Percentiles rank a stretch among this genome's conserved stretches.
Evolutionary conservation across 2,797 vertebrate genomes (phyloP).

Genomic region (Liparis tanakae): DNA sequence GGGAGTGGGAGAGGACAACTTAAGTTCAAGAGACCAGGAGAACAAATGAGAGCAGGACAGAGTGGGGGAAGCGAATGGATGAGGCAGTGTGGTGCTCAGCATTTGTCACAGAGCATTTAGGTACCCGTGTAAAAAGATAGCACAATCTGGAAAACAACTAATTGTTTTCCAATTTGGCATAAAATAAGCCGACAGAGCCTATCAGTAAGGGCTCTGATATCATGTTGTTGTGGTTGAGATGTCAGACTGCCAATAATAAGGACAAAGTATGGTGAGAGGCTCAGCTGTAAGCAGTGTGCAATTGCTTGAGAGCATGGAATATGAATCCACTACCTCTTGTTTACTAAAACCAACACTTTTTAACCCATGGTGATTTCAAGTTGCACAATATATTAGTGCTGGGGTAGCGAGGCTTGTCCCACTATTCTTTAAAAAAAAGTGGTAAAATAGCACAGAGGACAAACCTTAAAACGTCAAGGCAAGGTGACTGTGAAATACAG

Average conservation of each 20-base stretch:
- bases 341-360: slow-evolving; percentile 62
- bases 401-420: background rate
- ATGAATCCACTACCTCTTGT: slow-evolving; percentile 56
- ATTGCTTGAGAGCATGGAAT: slow-evolving; percentile 54
- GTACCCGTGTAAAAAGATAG: slow-evolving; percentile 37
- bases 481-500: background rate
- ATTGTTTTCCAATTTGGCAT: slow-evolving; percentile 21
- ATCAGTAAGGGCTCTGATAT: slow-evolving; percentile 28
- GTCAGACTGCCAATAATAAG: slow-evolving; percentile 41
- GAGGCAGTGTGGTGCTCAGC: slow-evolving; percentile 47
- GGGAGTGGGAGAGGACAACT: slow-evolving; percentile 78
- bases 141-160: slow-evolving; percentile 43
- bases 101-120: slow-evolving; percentile 40
- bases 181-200: slow-evolving; percentile 18
- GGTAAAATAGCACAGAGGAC: slow-evolving; percentile 18
- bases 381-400: slow-evolving; percentile 30
- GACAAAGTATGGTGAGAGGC: slow-evolving; percentile 24
- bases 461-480: slow-evolving; percentile 16
- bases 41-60: slow-evolving; percentile 71
- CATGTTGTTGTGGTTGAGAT: slow-evolving; percentile 41
- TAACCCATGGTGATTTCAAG: slow-evolving; percentile 52
- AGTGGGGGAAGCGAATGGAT: slow-evolving; percentile 57
- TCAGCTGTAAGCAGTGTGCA: slow-evolving; percentile 39
- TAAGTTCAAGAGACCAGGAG: slow-evolving; percentile 78
- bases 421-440: slow-evolving; percentile 14